phyloP scores from a whole-genome alignment of 2,797 vertebrate genomes.

The Tinamus major region DNA sequence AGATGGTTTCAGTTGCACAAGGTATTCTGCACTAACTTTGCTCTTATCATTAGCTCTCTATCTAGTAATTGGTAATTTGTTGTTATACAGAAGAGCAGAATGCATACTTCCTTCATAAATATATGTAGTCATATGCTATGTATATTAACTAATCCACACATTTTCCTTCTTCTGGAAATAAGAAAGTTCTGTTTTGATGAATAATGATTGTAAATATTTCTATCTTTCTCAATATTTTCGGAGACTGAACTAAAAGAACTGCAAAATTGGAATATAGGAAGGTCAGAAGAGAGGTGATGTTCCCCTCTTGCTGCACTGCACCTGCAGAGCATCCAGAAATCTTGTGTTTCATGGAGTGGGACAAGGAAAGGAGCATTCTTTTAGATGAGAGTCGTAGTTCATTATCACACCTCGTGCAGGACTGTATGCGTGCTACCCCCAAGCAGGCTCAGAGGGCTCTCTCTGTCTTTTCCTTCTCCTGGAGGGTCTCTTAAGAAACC shows the following conservation, averaged over 20 bases:
- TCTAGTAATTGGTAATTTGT: background rate
- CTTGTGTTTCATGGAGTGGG: background rate
- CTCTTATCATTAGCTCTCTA: background rate
- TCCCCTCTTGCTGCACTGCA: fast-evolving
- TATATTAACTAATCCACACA: background rate
- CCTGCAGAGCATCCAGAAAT: background rate
- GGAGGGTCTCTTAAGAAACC: background rate
- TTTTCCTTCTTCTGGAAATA: background rate
- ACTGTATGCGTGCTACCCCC: background rate
- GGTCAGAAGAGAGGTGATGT: background rate
- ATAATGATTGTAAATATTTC: background rate
- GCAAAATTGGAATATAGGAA: background rate
- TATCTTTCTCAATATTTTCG: background rate
- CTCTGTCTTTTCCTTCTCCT: background rate
- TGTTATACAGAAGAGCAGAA: background rate
- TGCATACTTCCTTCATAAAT: background rate
- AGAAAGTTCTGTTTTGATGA: background rate
- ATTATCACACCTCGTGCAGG: background rate
- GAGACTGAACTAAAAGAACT: background rate
- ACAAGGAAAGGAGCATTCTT: background rate
- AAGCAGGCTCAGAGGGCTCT: background rate
- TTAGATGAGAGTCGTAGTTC: background rate
- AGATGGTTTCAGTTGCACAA: background rate
- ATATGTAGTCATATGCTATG: background rate
- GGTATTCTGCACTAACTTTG: background rate